These are phyloP conservation scores for Amblyopsis hoosieri DNA, from an alignment of 2,797 vertebrate genomes.

Conservation along the genomic window DNA sequence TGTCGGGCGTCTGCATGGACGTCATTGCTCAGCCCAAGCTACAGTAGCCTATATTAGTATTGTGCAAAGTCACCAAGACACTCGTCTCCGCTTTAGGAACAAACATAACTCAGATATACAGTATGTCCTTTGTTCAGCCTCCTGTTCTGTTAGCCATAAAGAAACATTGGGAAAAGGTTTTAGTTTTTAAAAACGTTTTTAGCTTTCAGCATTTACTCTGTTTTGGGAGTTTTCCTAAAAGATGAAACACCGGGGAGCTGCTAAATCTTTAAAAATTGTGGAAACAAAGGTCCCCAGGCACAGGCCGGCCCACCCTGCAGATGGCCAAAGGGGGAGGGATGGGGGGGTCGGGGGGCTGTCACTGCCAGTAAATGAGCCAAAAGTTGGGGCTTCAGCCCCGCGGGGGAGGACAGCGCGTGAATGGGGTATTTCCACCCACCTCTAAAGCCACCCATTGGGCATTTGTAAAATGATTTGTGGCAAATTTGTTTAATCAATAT, in stretches of 20 bases:
- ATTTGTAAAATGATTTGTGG: slow-evolving; percentile 99
- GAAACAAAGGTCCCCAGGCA: slow-evolving; percentile 64
- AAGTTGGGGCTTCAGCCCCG: slow-evolving; percentile 81
- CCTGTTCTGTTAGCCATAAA: too few relatives aligned
- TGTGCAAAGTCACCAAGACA: slow-evolving; percentile 25
- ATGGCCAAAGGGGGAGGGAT: slow-evolving; percentile 73
- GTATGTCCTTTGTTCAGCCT: background rate
- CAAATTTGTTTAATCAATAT: slow-evolving; percentile 99
- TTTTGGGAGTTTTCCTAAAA: slow-evolving; percentile 17
- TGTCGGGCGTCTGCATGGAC: slow-evolving; percentile 37
- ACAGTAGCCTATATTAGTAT: slow-evolving; percentile 32
- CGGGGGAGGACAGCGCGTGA: slow-evolving; percentile 83
- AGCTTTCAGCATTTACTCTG: too few relatives aligned
- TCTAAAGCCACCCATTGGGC: slow-evolving; percentile 90
- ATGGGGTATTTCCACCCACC: slow-evolving; percentile 85
- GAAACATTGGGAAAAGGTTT: too few relatives aligned
- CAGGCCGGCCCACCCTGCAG: slow-evolving; percentile 84
- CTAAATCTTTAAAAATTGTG: slow-evolving; percentile 59
- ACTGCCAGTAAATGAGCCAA: slow-evolving; percentile 93
- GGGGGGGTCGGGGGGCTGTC: slow-evolving; percentile 82
- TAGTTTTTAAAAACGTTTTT: too few relatives aligned
- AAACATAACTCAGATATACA: background rate
- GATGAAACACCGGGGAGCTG: slow-evolving; percentile 37
- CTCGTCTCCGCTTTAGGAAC: background rate
- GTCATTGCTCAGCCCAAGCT: slow-evolving; percentile 16